Percentiles rank a stretch among this genome's conserved stretches.
These are phyloP conservation scores for Takifugu bimaculatus DNA, from an alignment of 2,113 vertebrate genomes.

Conservation along the genomic window DNA sequence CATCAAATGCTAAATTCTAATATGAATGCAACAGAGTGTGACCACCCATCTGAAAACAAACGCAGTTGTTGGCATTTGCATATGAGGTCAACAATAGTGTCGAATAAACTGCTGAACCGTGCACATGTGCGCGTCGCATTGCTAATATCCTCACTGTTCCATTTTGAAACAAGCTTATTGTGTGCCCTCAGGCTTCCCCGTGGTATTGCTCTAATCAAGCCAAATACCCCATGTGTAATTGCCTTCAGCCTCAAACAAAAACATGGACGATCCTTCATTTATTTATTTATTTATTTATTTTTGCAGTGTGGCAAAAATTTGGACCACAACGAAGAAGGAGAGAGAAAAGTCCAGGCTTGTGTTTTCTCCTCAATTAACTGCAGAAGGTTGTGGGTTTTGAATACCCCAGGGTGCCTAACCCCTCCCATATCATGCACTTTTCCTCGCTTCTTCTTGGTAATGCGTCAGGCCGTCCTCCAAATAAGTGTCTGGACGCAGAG, in stretches of 20 bases:
- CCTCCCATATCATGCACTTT: constrained; percentile 13
- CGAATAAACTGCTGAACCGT: background rate
- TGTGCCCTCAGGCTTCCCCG: constrained; percentile 29
- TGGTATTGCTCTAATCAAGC: constrained; percentile 57
- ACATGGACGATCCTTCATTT: constrained; percentile 24
- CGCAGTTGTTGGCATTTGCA: constrained; percentile 32
- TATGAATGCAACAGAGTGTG: constrained; percentile 23
- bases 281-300: constrained; percentile 7
- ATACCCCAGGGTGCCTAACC: constrained; percentile 35
- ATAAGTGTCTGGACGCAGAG: constrained; percentile 19
- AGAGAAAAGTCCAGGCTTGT: constrained; percentile 16
- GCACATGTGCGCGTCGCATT: background rate
- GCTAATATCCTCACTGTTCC: constrained; percentile 14
- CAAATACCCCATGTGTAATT: constrained; percentile 49
- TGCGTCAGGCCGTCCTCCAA: constrained; percentile 40
- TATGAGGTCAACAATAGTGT: constrained; percentile 25
- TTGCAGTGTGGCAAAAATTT: constrained; percentile 18
- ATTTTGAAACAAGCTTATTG: constrained; percentile 47
- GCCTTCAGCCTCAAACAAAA: constrained; percentile 34
- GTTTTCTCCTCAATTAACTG: constrained; percentile 54
- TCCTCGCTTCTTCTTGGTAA: constrained; percentile 9
- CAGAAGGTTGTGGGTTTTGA: constrained; percentile 49
- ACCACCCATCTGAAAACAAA: constrained; percentile 34
- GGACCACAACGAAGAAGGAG: constrained; percentile 7
- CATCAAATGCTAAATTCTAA: constrained; percentile 27